Evolutionary conservation across 2,113 vertebrate genomes (phyloP), one percentile per base, ranked within the genome.

Genomic region (Mellivora capensis): DNA sequence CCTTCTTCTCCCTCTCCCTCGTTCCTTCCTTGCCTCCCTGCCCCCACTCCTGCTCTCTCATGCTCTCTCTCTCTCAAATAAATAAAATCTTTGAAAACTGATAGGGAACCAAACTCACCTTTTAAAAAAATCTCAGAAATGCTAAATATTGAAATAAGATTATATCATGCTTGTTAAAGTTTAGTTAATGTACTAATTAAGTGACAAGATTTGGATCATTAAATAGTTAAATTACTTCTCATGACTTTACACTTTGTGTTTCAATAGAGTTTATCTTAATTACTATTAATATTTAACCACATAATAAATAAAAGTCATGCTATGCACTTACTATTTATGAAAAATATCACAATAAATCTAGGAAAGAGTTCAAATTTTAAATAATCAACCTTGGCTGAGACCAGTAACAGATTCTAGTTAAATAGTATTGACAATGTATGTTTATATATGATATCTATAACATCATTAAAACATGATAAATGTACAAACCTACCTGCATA

Each of bases 91-190:
- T 69, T 71, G 3, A 93, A 85, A 87, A 88, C 4, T n/a, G 9
- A 74, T 84, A 52, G 20, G 83, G 20, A 94, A 42, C 54, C 12
- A 80, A 76, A 80, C 2, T 27, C 34, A 87, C 13, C 34, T 72
- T 80, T 93, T 79, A 57, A 92, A 85, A 79, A 79, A 57, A 67
- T 44, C 17, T 57, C n/a, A 97, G 52, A 94, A 96, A 84, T 85
- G 37, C 21, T 71, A 86, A 62, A 42, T 85, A 8, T 82, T 95
- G 34, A 91, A 95, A 89, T 86, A 92, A 95, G 61, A 74, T 42
- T 76, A 83, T 25, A 64, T 29, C 25, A 85, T 93, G 14, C 27
- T 82, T 72, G 13, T 54, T 86, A 95, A 90, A 95, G 3, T 4
- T 88, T 86, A 74, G 15, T 81, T 79, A 64, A 37, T 44, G 27